Evolutionary conservation across 1,140 invertebrate species (phyloP), one percentile per base, ranked within the genome.

Genomic region (Sinonovacula constricta): DNA sequence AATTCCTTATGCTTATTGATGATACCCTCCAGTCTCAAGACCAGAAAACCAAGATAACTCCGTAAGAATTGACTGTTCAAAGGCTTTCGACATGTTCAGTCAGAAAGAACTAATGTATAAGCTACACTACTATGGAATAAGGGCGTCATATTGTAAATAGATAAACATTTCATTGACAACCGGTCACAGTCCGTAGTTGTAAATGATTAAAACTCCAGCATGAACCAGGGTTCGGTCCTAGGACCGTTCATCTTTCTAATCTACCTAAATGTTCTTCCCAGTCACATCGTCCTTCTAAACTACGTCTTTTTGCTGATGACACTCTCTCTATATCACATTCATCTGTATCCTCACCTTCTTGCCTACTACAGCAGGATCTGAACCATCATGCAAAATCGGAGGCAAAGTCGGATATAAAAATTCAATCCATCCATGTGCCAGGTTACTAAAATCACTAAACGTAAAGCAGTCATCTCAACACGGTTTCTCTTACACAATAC

Each of bases 71-170:
- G 80, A 83, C 34, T 81, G 74, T 49, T 18, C 12, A 3, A 83
- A 81, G 49, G 82, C 82, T 7, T 83, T 83, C 30, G 79, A 83
- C 34, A 74, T 28, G 36, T 79, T 83, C 22, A 51, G 56, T 24
- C 82, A 81, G 72, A 36, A 76, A 33, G 53, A 63, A 69, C 26
- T 80, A 7, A 56, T 81, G 14, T 26, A n/a, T 18, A 83, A 81
- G 33, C 33, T 81, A 36, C 66, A 72, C 39, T 34, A 49, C 14
- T 65, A 59, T 59, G 75, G 75, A 34, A 53, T 79, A 34, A n/a
- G 28, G 5, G 57, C 62, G 30, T 30, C 69, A 34, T 65, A 54
- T 14, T 26, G 75, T 10, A 33, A 49, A 28, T 81, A 71, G 80
- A 70, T 82, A 62, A 76, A 76, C 49, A 36, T 22, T 83, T 81